Percentiles rank a stretch among this genome's conserved stretches.
Evolutionary conservation across 2,113 vertebrate genomes (phyloP).

Genomic region (Shinisaurus crocodilurus): DNA sequence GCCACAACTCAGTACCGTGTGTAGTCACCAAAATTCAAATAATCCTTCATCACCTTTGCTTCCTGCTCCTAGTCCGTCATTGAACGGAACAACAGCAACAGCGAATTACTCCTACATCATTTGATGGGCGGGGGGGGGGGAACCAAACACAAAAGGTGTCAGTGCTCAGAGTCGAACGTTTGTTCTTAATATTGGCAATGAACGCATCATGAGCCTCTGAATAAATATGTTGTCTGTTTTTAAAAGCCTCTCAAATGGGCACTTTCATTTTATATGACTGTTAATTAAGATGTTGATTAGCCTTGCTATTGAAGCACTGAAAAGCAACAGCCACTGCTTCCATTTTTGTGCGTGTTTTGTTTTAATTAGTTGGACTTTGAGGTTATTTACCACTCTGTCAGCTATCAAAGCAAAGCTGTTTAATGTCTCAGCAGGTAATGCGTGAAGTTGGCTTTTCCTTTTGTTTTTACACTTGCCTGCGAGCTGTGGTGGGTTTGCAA

Average conservation of each 20-base stretch:
- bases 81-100: background rate
- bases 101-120: background rate
- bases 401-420: constrained; percentile 60
- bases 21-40: background rate
- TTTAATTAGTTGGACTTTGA: constrained; percentile 69
- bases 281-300: constrained; percentile 81
- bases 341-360: constrained; percentile 50
- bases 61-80: too few relatives aligned
- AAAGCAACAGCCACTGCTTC: constrained; percentile 58
- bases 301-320: constrained; percentile 66
- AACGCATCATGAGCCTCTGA: constrained; percentile 66
- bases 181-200: constrained; percentile 69
- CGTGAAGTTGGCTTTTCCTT: background rate
- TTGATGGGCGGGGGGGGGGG: constrained; percentile 35
- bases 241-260: constrained; percentile 66
- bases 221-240: constrained; percentile 73
- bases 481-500: constrained; percentile 62
- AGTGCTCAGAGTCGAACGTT: constrained; percentile 63
- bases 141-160: constrained; percentile 42
- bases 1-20: background rate
- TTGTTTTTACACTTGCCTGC: constrained; percentile 55
- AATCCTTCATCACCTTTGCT: background rate
- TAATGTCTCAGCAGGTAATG: constrained; percentile 65
- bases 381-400: constrained; percentile 72
- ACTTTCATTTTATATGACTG: constrained; percentile 75